Evolutionary conservation across 2,113 vertebrate genomes (phyloP), one percentile per base, ranked within the genome.

Genomic region (Anthoscopus minutus): DNA sequence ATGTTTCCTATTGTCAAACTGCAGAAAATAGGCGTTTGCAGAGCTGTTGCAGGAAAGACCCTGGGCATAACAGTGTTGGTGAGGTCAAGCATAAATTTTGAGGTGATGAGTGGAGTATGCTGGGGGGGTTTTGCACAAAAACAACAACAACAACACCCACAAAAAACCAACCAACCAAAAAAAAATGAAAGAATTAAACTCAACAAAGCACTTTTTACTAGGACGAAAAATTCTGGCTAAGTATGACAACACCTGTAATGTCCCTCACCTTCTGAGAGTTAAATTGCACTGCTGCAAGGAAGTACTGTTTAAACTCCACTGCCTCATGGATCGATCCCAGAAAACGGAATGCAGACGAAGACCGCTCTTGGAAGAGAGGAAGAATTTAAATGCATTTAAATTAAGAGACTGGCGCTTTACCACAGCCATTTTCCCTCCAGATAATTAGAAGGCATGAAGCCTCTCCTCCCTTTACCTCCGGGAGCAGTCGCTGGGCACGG

Each of bases 401-500:
- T 5, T 42, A 30, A 37, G 40, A 65, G 81, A 48, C 13, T 20
- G 51, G 13, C 28, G 8, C 89, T 82, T 71, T 76, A 8, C 74
- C 90, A 58, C 88, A 89, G 93, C 80, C 87, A 82, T 72, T 92
- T 91, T 92, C 91, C 31, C 71, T 48, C 31, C 74, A 84, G 42
- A 67, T 94, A 35, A 33, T 17, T 30, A 86, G 93, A 38, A 60
- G 72, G 79, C 82, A 69, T 21, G 40, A 80, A 80, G 57, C 93
- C 69, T 79, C 88, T 76, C 37, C 71, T 23, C 54, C 91, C 35
- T 77, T 83, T 50, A 15, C 92, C 95, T 70, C 91, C 40, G 35
- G 53, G 67, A 80, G 74, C 35, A 42, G 62, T 33, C 12, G 12
- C 81, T 17, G 60, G n/a, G 60, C 67, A 45, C 31, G 35, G 74